Conservation (phyloP, 2,888 invertebrate genomes). For the Bimastos eiseni region DNA sequence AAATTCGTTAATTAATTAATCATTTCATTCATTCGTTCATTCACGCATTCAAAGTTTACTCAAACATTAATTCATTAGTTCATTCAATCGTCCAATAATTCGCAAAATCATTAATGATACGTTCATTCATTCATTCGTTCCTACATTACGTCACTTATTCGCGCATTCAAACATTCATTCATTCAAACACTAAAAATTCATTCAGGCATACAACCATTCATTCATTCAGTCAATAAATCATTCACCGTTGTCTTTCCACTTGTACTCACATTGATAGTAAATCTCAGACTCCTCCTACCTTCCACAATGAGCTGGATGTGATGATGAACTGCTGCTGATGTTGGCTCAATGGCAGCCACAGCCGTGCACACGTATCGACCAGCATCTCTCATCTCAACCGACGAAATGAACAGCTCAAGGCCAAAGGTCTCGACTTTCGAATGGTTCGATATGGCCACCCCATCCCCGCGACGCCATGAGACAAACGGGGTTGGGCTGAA, state of each 20-base stretch:
- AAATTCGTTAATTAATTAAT: too few relatives aligned
- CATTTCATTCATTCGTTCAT: too few relatives aligned
- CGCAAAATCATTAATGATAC: too few relatives aligned
- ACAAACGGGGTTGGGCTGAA: conserved; percentile 87
- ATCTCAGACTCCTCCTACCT: not conserved
- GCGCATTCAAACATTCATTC: too few relatives aligned
- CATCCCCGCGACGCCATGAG: conserved; percentile 80
- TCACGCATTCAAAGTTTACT: too few relatives aligned
- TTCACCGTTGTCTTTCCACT: not conserved
- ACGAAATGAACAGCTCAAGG: conserved; percentile 70
- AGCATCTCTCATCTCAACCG: conserved; percentile 71
- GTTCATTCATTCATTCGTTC: too few relatives aligned
- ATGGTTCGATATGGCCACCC: conserved; percentile 65
- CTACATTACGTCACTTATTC: too few relatives aligned
- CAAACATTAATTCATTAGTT: too few relatives aligned
- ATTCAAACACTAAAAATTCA: too few relatives aligned
- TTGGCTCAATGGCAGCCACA: not conserved
- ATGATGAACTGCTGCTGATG: not conserved
- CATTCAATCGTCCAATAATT: too few relatives aligned
- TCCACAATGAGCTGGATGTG: not conserved
- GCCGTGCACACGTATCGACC: conserved; percentile 85
- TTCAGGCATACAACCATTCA: too few relatives aligned
- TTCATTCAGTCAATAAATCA: too few relatives aligned
- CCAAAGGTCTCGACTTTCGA: conserved; percentile 79
- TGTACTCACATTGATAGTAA: not conserved